Conservation (phyloP, 2,113 vertebrate genomes). For the Ictidomys tridecemlineatus region DNA sequence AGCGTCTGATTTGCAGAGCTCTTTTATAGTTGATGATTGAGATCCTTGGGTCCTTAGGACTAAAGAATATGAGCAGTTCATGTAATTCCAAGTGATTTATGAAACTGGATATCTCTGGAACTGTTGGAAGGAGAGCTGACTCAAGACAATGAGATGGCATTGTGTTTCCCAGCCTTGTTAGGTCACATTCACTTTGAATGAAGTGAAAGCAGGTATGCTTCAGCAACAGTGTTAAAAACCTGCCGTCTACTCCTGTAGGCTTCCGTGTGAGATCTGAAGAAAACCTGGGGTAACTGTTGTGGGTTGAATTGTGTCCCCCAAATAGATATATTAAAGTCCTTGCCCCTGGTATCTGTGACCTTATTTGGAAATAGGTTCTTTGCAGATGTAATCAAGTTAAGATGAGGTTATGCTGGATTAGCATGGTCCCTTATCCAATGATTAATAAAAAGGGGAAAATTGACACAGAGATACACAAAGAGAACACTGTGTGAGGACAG, state of each 20-base stretch:
- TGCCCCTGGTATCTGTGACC: background rate
- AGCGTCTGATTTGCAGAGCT: background rate
- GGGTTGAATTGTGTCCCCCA: background rate
- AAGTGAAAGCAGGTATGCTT: background rate
- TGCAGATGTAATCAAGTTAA: background rate
- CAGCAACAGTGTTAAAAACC: background rate
- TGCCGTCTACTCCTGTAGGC: background rate
- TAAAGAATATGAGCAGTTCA: background rate
- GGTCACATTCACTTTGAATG: background rate
- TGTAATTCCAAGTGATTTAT: background rate
- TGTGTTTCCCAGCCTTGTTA: background rate
- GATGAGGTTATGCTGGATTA: background rate
- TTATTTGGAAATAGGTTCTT: conserved; percentile 15
- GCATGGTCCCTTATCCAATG: background rate
- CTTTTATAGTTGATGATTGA: background rate
- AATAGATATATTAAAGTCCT: background rate
- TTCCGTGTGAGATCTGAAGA: background rate
- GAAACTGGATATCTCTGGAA: conserved; percentile 7
- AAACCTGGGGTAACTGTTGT: background rate
- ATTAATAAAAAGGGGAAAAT: background rate
- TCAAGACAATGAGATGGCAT: background rate
- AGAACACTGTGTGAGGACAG: background rate
- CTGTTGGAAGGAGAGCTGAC: background rate
- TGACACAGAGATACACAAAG: background rate
- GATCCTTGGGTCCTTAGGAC: background rate